Evolutionary conservation across 2,888 invertebrate genomes (phyloP).

Genomic region (Prionchulus punctatus): DNA sequence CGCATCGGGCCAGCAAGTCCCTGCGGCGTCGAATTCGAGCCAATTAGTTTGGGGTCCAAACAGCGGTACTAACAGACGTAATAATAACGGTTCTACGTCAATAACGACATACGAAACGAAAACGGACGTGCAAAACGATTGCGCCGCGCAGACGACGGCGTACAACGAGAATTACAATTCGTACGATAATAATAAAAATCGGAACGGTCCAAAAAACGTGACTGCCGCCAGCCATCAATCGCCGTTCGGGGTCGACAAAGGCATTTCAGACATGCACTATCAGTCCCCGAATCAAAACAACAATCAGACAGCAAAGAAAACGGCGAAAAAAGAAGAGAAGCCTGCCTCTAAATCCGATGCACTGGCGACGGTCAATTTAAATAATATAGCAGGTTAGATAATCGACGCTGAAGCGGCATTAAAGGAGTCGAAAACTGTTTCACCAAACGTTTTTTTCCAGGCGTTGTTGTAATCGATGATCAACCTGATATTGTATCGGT

Average conservation of each 20-base stretch:
- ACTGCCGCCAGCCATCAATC: constrained; percentile 27
- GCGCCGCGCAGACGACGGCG: too few relatives aligned
- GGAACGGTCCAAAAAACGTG: constrained; percentile 25
- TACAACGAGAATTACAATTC: not conserved
- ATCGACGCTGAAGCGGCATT: too few relatives aligned
- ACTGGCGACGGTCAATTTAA: constrained; percentile 43
- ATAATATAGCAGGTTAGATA: constrained; percentile 42
- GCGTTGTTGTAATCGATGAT: constrained; percentile 42
- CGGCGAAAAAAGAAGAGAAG: constrained; percentile 32
- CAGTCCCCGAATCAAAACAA: constrained; percentile 15
- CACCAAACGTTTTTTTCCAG: constrained; percentile 30
- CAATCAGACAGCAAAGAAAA: constrained; percentile 24
- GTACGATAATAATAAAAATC: not conserved
- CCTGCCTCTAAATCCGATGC: constrained; percentile 34
- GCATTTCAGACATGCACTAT: not conserved
- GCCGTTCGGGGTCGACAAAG: not conserved
- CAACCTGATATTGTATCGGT: constrained; percentile 36
- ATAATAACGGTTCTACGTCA: too few relatives aligned
- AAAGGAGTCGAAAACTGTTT: too few relatives aligned
- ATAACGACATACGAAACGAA: too few relatives aligned
- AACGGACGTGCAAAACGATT: too few relatives aligned
- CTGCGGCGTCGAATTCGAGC: too few relatives aligned
- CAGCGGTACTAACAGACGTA: too few relatives aligned
- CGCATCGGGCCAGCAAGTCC: not conserved
- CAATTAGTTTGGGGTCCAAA: too few relatives aligned